A percentile compares a stretch with the other conserved stretches of the same genome.
Evolutionary conservation across 2,888 invertebrate species (phyloP).

Genomic region (Limenitis camilla): DNA sequence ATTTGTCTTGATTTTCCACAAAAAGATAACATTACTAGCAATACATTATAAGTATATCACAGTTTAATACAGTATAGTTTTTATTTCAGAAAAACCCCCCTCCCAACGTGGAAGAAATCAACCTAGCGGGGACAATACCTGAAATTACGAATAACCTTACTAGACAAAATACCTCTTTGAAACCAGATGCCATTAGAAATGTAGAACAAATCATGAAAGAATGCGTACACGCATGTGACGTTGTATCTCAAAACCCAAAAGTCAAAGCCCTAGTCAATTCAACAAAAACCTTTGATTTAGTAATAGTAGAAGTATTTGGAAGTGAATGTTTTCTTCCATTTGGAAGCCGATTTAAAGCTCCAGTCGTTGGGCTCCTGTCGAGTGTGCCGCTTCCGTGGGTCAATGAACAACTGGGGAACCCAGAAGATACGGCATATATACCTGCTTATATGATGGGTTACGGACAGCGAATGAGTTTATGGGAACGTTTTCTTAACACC

Average conservation of each 20-base stretch:
- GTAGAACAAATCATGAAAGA: slow-evolving; percentile 64
- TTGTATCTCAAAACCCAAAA: slow-evolving; percentile 52
- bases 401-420: slow-evolving; percentile 71
- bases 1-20: slow-evolving; percentile 10
- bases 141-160: slow-evolving; percentile 64
- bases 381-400: slow-evolving; percentile 74
- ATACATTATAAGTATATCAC: not conserved
- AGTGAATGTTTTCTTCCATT: slow-evolving; percentile 75
- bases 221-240: slow-evolving; percentile 62
- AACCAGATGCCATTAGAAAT: slow-evolving; percentile 55
- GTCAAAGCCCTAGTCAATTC: slow-evolving; percentile 55
- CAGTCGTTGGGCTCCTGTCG: slow-evolving; percentile 69
- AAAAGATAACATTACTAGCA: slow-evolving; percentile 8
- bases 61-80: not conserved
- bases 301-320: slow-evolving; percentile 71
- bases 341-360: slow-evolving; percentile 67
- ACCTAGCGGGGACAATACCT: slow-evolving; percentile 63
- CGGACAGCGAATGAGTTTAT: slow-evolving; percentile 64
- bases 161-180: slow-evolving; percentile 43
- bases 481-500: slow-evolving; percentile 65
- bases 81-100: slow-evolving; percentile 58
- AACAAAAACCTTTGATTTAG: slow-evolving; percentile 50
- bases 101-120: slow-evolving; percentile 60
- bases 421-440: slow-evolving; percentile 72
- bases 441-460: slow-evolving; percentile 72